Evolutionary conservation across 2,797 vertebrate genomes (phyloP).

Genomic region (Acanthurus leucopareius): DNA sequence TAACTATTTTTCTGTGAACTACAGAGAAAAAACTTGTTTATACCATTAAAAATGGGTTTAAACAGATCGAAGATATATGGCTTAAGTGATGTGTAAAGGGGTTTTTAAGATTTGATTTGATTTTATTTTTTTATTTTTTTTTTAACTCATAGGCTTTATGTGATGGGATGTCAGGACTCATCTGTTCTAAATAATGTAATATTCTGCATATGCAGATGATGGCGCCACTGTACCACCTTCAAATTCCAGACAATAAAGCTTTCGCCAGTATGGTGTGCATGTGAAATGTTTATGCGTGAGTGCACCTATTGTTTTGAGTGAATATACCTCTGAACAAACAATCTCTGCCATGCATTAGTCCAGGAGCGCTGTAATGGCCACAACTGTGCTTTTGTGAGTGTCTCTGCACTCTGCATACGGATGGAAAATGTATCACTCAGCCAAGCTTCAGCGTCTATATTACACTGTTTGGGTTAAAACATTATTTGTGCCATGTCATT

Average conservation of each 20-base stretch:
- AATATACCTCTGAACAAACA: not conserved
- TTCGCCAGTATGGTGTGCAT: constrained; percentile 2
- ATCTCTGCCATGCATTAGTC: not conserved
- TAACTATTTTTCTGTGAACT: accelerated
- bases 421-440: not conserved
- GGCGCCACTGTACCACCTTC: constrained; percentile 35
- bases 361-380: not conserved
- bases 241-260: not conserved
- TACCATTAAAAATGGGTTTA: not conserved
- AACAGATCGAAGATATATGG: not conserved
- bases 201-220: constrained; percentile 32
- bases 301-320: constrained; percentile 37
- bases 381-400: not conserved
- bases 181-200: constrained; percentile 24
- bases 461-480: constrained; percentile 17
- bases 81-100: not conserved
- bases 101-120: not conserved
- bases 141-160: not conserved
- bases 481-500: constrained; percentile 35
- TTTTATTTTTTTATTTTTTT: no score
- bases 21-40: not conserved
- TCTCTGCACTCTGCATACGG: not conserved
- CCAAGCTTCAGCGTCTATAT: not conserved
- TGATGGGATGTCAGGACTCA: not conserved
- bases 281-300: not conserved